Conservation (phyloP, 2,113 vertebrate species). For the Myiopsitta monachus region DNA sequence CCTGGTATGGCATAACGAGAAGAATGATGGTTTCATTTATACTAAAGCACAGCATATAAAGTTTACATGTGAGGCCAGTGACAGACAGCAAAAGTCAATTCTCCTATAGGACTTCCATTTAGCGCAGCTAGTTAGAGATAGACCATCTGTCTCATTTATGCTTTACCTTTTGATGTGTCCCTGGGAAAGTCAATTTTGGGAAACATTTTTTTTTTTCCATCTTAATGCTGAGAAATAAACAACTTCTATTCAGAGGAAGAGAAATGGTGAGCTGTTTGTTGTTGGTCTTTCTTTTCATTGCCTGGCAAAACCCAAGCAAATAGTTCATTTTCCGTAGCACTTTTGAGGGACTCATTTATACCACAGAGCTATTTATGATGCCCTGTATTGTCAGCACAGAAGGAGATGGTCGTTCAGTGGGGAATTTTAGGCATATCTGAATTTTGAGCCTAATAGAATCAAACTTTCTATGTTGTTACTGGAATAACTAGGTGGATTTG, state of each 20-base stretch:
- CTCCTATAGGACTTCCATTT: neutral
- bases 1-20: neutral
- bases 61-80: neutral
- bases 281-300: neutral
- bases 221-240: neutral
- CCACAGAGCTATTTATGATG: neutral
- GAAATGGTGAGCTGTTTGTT: neutral
- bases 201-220: neutral
- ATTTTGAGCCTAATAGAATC: neutral
- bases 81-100: neutral
- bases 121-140: neutral
- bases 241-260: neutral
- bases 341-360: neutral
- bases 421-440: neutral
- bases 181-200: neutral
- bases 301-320: neutral
- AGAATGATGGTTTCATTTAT: neutral
- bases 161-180: neutral
- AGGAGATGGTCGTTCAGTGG: neutral
- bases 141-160: neutral
- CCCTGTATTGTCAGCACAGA: neutral
- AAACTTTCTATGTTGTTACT: neutral
- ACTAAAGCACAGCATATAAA: neutral
- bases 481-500: neutral
- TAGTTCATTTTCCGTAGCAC: neutral